Base-by-base conservation (phyloP, 2,113 vertebrate genomes). In the Chaetodon auriga region DNA sequence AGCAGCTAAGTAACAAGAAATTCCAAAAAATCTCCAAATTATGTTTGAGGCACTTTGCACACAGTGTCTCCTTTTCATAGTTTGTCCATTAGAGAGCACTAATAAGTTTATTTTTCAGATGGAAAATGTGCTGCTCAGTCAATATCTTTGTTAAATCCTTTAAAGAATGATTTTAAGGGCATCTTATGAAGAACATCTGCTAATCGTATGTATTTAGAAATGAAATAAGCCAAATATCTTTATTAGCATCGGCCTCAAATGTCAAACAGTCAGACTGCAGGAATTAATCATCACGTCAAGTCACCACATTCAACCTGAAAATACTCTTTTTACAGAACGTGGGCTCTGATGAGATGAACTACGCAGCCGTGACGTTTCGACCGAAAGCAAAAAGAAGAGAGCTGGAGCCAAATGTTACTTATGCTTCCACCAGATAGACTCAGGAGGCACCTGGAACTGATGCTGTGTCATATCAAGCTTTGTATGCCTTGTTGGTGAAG, bases 401-500 rank as follows among this genome's bases (percentile, higher is more conserved):
- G 12, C 0, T 0, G 38, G 63, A 83, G 68, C 13, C 72, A 15
- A 65, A 73, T 23, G 78, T 80, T 23, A 18, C 85, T n/a, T 85
- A 87, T 25, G 61, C 82, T 77, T 36, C 78, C 13, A 68, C 78
- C 41, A 82, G 85, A 80, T 80, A 84, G 23, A 61, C 19, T 36
- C 71, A 49, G 11, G 51, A 75, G 7, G 43, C 6, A 0, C 2
- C 5, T 48, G 30, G 0, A 78, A 41, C 23, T 15, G 41, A 46
- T 13, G 23, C 11, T 68, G 8, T 16, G 19, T 30, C 9, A 14
- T 19, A 19, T 68, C 12, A 38, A 63, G 6, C 2, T 61, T 60
- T 35, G 25, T 18, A 5, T 36, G 30, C 10, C 13, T 57, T 55
- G 23, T 2, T 57, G n/a, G 13, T 35, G 25, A 57, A 58, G 55